phyloP scores from a whole-genome alignment of 2,113 vertebrate species.

The Plestiodon gilberti region DNA sequence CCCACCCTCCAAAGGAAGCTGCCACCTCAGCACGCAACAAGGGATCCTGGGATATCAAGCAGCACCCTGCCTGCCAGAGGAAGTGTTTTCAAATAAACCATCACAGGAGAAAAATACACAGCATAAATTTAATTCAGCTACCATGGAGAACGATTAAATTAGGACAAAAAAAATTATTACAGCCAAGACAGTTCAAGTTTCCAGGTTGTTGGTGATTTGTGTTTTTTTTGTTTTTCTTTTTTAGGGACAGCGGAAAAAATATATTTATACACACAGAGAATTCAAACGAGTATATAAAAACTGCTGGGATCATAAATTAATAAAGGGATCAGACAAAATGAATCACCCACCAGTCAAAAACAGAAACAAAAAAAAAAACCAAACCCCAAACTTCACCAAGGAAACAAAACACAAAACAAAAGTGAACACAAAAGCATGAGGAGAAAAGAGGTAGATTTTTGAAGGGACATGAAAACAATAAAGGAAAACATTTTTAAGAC shows the following conservation, averaged over 20 bases:
- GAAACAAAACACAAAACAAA: neutral
- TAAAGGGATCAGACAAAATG: neutral
- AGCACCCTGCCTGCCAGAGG: neutral
- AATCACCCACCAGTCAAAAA: slow-evolving; percentile 4
- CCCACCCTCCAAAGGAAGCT: neutral
- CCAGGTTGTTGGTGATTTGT: slow-evolving; percentile 31
- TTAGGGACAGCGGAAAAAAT: slow-evolving; percentile 32
- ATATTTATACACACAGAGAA: neutral
- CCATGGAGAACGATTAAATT: slow-evolving; percentile 36
- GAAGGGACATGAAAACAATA: slow-evolving; percentile 21
- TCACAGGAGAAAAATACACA: slow-evolving; percentile 41
- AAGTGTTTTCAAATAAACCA: neutral
- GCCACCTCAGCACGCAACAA: neutral
- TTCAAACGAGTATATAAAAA: slow-evolving; percentile 10
- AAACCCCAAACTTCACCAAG: slow-evolving; percentile 19
- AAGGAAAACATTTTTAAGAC: neutral
- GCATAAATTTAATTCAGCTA: slow-evolving; percentile 57
- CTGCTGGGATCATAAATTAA: slow-evolving; percentile 36
- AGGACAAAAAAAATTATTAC: slow-evolving; percentile 31
- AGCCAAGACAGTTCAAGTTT: slow-evolving; percentile 61
- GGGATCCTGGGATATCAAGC: too few relatives aligned
- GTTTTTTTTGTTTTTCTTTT: neutral
- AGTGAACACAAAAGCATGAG: slow-evolving; percentile 8
- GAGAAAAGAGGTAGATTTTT: slow-evolving; percentile 59
- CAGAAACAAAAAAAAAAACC: too few relatives aligned